Conservation (phyloP, 2,797 vertebrate species). For the Cirrhinus molitorella region DNA sequence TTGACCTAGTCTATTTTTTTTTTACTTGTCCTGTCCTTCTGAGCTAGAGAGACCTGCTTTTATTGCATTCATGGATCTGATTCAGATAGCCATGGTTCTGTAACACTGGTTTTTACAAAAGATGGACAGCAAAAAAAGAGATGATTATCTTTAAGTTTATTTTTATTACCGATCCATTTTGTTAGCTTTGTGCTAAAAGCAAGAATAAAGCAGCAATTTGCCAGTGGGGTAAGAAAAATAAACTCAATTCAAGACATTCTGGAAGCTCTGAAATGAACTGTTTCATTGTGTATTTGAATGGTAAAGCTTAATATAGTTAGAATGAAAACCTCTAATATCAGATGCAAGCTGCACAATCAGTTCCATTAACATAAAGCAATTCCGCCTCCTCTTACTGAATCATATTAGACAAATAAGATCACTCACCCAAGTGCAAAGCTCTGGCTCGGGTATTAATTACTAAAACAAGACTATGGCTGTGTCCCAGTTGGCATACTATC, state of each 20-base stretch:
- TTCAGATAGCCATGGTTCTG: background rate
- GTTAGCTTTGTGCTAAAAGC: background rate
- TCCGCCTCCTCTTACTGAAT: conserved; percentile 78
- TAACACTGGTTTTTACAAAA: background rate
- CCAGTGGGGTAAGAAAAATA: background rate
- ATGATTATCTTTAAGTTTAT: background rate
- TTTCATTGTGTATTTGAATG: background rate
- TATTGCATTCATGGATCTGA: background rate
- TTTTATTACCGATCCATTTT: background rate
- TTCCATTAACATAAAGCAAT: conserved; percentile 80
- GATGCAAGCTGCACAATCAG: conserved; percentile 72
- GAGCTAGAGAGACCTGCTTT: conserved; percentile 6
- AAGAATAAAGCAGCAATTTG: background rate
- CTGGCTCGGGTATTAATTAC: conserved; percentile 83
- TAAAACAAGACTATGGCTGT: conserved; percentile 67
- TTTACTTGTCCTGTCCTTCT: background rate
- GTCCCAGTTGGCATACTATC: background rate
- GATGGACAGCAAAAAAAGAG: background rate
- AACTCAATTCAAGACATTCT: background rate
- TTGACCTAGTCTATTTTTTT: conserved; percentile 46
- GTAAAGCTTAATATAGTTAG: background rate
- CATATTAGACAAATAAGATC: conserved; percentile 83
- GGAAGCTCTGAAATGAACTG: background rate
- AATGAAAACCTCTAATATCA: conserved; percentile 53
- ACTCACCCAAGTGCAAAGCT: conserved; percentile 79